Evolutionary conservation across 1,140 invertebrate genomes (phyloP), one percentile per base, ranked within the genome.

Genomic region (Drosophila nigrodunni): DNA sequence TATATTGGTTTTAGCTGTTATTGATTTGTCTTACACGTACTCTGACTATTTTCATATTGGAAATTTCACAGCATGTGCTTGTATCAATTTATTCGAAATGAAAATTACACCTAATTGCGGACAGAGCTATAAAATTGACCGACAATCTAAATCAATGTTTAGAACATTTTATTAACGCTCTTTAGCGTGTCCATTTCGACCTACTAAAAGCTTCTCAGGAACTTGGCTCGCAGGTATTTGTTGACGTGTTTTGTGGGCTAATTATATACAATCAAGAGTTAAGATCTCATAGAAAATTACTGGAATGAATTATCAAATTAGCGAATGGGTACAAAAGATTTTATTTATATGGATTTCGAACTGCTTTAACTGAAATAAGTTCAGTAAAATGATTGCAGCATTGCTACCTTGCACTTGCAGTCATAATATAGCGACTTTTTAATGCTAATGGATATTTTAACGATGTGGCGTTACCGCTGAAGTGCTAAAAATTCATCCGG

Each of bases 331-430:
- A 54, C 2, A 8, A 13, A 34, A 6, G 30, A 13, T 3, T 21
- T 34, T 34, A 30, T 34, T 25, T n/a, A 34, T n/a, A 95, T 0
- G 93, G 95, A 11, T 76, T 49, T n/a, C 0, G 18, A 34, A 25
- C 7, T 11, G 7, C n/a, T 50, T 11, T 50, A 30, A 30, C 25
- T 30, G 6, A 30, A 30, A 6, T 30, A 5, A 30, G 25, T 30
- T 5, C 6, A 30, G 25, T 6, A 30, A 30, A 30, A 2, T 0
- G 1, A n/a, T 41, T 41, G 4, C 10, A 41, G 10, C 10, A 10
- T 41, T 11, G 11, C 10, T 11, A 11, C 2, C 10, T 41, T 11
- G 3, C 9, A 41, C 4, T 41, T 41, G 39, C 2, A 41, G 10
- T 3, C 4, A 10, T 11, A 41, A 11, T n/a, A 2, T 10, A 2